Conservation (phyloP, 1,140 invertebrate species). For the Cyrtorhinus lividipennis region DNA sequence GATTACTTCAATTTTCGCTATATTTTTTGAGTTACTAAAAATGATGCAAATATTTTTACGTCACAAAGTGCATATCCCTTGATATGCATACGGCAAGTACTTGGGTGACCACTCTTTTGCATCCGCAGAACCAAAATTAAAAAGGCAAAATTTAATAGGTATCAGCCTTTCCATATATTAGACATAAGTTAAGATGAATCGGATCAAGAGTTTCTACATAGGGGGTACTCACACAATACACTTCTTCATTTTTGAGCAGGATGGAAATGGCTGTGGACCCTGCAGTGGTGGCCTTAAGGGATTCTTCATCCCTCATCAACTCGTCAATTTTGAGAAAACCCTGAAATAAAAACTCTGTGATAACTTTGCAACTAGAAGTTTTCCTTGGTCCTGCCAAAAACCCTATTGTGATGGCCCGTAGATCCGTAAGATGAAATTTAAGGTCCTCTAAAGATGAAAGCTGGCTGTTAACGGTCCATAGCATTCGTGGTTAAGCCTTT, state of each 20-base stretch:
- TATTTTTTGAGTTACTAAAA: too few relatives aligned
- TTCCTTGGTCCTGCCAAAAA: too few relatives aligned
- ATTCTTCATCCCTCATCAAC: constrained; percentile 76
- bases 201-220: not conserved
- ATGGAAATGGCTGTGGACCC: constrained; percentile 87
- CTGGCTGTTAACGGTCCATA: too few relatives aligned
- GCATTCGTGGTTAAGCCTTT: too few relatives aligned
- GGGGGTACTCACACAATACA: constrained; percentile 59
- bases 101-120: not conserved
- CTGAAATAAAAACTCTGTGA: too few relatives aligned
- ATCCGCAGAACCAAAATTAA: not conserved
- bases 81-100: too few relatives aligned
- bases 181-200: not conserved
- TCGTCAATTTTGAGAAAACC: constrained; percentile 86
- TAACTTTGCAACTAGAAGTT: too few relatives aligned
- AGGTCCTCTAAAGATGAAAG: too few relatives aligned
- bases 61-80: too few relatives aligned
- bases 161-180: not conserved
- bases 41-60: constrained; percentile 1
- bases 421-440: too few relatives aligned
- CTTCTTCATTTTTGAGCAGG: constrained; percentile 63
- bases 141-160: constrained; percentile 6
- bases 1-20: too few relatives aligned
- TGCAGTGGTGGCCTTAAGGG: constrained; percentile 76
- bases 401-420: too few relatives aligned